phyloP scores from a whole-genome alignment of 2,797 vertebrate species.

The Pseudochirops corinnae region DNA sequence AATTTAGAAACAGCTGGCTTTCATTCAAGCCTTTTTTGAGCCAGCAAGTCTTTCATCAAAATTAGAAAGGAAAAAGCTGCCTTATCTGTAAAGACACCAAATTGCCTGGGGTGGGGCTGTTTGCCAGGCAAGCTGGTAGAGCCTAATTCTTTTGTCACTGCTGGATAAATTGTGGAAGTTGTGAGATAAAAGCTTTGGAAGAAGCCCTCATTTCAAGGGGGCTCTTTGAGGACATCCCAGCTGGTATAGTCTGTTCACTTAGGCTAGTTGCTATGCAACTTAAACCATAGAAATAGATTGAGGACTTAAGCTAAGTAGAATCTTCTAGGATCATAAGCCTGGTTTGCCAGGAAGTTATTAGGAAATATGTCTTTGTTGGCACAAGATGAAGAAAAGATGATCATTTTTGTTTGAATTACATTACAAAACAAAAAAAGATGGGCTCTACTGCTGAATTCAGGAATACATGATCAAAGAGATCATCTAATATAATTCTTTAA shows the following conservation, averaged over 20 bases:
- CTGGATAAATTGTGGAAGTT: neutral
- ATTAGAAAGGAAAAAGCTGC: neutral
- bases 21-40: neutral
- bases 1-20: neutral
- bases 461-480: neutral
- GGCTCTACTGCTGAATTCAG: neutral
- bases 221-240: neutral
- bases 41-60: neutral
- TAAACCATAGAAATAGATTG: neutral
- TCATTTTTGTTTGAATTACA: neutral
- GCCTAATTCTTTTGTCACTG: neutral
- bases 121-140: neutral
- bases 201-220: neutral
- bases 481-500: neutral
- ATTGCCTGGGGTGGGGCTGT: neutral
- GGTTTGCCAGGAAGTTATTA: neutral
- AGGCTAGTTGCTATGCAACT: neutral
- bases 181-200: neutral
- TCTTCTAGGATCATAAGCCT: neutral
- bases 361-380: neutral
- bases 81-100: neutral
- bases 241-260: neutral
- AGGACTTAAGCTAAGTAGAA: neutral
- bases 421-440: neutral
- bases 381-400: neutral